Evolutionary conservation across 1,140 invertebrate species (phyloP), one percentile per base, ranked within the genome.

Genomic region (Chymomyza costata): DNA sequence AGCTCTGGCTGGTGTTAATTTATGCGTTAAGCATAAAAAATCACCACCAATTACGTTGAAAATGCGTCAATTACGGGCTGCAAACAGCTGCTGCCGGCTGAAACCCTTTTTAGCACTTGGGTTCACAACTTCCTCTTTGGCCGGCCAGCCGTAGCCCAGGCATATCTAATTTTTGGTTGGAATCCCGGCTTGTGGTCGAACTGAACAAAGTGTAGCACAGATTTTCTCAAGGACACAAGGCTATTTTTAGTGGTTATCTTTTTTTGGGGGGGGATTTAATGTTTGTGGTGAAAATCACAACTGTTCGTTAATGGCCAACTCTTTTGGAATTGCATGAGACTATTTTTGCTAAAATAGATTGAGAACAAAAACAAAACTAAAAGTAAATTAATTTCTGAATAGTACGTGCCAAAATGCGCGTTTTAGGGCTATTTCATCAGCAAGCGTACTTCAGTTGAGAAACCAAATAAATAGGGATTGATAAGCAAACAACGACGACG

Each of bases 1-100:
- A 30, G 35, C 21, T 49, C 25, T 35, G 47, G 48, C 62, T 78
- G 73, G 74, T 80, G 73, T 80, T 80, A 80, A 80, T 80, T 80
- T 80, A 78, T 78, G 73, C 73, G 74, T 78, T 78, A 38, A 30
- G 62, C 65, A 58, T 52, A 76, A 78, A 71, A 80, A 78, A 78
- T 78, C 66, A 53, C 67, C 63, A 57, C 63, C 73, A 80, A 78
- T 78, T 78, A 78, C 73, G 59, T 16, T 54, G 39, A 73, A 66
- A 73, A 80, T 78, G 60, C 73, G 67, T 78, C 73, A 78, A 78
- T 78, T 78, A 78, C 80, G 64, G 73, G 28, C 67, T 55, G 68
- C 71, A 59, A 80, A 73, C 73, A 80, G 67, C 73, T 78, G 70
- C 69, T 57, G 64, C 37, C 49, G 11, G n/a, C 51, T 48, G 69